A percentile compares a stretch with the other conserved stretches of the same genome.
These are phyloP conservation scores for Diaprepes abbreviatus DNA, from an alignment of 2,888 invertebrate genomes.

Conservation along the genomic window DNA sequence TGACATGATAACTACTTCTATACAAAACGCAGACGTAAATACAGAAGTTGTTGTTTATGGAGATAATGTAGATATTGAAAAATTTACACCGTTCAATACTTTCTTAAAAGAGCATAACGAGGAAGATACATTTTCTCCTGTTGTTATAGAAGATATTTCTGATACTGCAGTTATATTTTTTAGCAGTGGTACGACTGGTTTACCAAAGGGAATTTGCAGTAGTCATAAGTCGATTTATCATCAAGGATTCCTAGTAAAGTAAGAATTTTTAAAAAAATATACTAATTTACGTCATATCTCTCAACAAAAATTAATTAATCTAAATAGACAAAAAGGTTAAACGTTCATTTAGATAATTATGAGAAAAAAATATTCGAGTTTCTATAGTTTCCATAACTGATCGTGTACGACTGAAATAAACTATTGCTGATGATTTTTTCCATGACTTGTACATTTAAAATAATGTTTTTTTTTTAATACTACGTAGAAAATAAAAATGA, in stretches of 20 bases:
- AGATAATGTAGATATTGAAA: slow-evolving; percentile 25
- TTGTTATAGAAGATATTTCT: slow-evolving; percentile 24
- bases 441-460: too few relatives aligned
- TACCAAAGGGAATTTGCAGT: slow-evolving; percentile 60
- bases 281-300: too few relatives aligned
- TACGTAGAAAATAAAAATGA: too few relatives aligned
- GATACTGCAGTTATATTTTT: slow-evolving; percentile 57
- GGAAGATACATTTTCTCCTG: slow-evolving; percentile 56
- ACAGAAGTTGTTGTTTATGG: slow-evolving; percentile 60
- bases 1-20: slow-evolving; percentile 54
- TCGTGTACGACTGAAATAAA: too few relatives aligned
- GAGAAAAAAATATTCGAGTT: too few relatives aligned
- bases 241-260: slow-evolving; percentile 20
- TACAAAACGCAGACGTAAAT: slow-evolving; percentile 52
- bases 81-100: slow-evolving; percentile 17
- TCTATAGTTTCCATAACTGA: too few relatives aligned
- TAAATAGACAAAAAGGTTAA: too few relatives aligned
- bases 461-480: too few relatives aligned
- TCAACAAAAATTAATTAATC: too few relatives aligned
- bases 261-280: slow-evolving; percentile 13
- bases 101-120: slow-evolving; percentile 54
- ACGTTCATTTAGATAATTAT: too few relatives aligned
- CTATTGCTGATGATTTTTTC: too few relatives aligned
- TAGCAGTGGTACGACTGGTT: slow-evolving; percentile 62
- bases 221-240: slow-evolving; percentile 36